phyloP scores from a whole-genome alignment of 2,113 vertebrate genomes.

The Pluvialis apricaria region DNA sequence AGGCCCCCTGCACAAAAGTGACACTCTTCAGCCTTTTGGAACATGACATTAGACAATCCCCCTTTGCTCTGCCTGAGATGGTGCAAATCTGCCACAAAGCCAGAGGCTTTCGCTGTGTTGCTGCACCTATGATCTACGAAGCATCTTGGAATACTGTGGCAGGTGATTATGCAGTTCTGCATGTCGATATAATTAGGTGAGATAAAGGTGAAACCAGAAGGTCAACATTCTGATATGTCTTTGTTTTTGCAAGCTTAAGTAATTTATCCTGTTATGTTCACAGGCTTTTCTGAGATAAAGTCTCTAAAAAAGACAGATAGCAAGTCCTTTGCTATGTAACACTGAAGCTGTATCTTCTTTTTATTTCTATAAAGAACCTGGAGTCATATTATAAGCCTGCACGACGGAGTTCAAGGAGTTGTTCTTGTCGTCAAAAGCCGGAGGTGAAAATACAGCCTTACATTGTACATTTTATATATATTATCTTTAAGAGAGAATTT shows the following conservation, averaged over 20 bases:
- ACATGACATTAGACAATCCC: neutral
- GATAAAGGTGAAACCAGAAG: constrained; percentile 49
- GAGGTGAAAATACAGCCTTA: constrained; percentile 50
- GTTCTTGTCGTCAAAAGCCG: constrained; percentile 57
- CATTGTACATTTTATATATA: constrained; percentile 4
- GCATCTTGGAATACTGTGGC: neutral
- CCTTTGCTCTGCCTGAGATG: neutral
- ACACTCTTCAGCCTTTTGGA: neutral
- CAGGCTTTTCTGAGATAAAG: constrained; percentile 61
- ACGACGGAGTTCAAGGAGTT: constrained; percentile 43
- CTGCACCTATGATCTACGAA: neutral
- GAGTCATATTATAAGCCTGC: constrained; percentile 52
- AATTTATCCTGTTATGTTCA: constrained; percentile 22
- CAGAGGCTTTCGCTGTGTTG: neutral
- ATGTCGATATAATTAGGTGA: constrained; percentile 14
- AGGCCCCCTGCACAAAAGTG: neutral
- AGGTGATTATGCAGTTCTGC: neutral
- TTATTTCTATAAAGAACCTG: constrained; percentile 50
- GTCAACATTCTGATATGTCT: neutral
- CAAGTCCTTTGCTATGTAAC: constrained; percentile 41
- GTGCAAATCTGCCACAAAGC: neutral
- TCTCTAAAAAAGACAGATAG: constrained; percentile 53
- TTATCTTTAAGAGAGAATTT: neutral
- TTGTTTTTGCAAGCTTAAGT: constrained; percentile 61
- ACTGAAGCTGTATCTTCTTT: constrained; percentile 6